A percentile compares a stretch with the other conserved stretches of the same genome.
These are phyloP conservation scores for Micropterix aruncella DNA, from an alignment of 2,888 invertebrate genomes.

Conservation along the genomic window DNA sequence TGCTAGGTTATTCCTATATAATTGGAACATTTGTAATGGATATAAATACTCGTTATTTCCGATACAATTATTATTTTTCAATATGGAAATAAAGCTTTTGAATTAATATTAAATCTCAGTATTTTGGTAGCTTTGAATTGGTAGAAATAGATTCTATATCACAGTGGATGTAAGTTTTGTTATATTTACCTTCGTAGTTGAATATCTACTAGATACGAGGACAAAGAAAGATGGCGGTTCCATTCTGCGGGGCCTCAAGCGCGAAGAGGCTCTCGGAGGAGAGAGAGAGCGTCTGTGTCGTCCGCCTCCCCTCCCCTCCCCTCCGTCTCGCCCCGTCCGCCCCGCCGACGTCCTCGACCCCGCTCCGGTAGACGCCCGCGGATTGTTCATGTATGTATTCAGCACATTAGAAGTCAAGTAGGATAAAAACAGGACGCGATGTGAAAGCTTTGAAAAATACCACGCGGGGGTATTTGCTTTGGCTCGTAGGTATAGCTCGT, in stretches of 20 bases:
- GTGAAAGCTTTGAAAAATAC: constrained; percentile 34
- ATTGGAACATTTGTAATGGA: too few relatives aligned
- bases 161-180: too few relatives aligned
- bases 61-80: too few relatives aligned
- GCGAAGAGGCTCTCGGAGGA: too few relatives aligned
- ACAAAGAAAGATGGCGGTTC: not conserved
- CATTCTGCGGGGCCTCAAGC: not conserved
- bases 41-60: too few relatives aligned
- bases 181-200: too few relatives aligned
- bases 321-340: too few relatives aligned
- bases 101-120: not conserved
- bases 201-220: too few relatives aligned
- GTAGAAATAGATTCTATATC: too few relatives aligned
- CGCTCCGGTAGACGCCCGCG: constrained; percentile 5
- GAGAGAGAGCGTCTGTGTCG: too few relatives aligned
- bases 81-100: not conserved
- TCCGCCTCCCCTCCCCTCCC: too few relatives aligned
- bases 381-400: constrained; percentile 58
- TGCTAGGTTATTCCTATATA: too few relatives aligned
- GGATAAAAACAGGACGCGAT: constrained; percentile 38
- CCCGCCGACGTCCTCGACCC: constrained; percentile 17
- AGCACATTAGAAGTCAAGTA: constrained; percentile 55
- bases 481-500: not conserved
- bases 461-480: constrained; percentile 15
- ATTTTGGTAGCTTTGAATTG: not conserved